Percentiles rank a stretch among this genome's conserved stretches.
Conservation (phyloP, 2,888 invertebrate species). For the Zaprionus lineosus region DNA sequence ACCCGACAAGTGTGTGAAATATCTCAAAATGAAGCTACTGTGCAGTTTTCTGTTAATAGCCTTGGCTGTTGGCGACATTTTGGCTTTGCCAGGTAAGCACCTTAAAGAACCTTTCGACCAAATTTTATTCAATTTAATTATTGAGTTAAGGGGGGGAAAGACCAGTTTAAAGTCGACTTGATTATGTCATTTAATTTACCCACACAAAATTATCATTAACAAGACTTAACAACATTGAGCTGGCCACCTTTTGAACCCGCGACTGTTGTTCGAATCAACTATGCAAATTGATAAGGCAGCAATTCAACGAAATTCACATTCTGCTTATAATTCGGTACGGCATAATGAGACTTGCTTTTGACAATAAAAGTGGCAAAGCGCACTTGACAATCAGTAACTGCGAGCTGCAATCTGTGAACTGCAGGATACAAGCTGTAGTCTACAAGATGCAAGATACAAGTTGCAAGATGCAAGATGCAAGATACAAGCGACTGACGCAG, state of each 20-base stretch:
- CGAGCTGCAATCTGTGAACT: constrained; percentile 19
- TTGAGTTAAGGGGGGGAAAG: too few relatives aligned
- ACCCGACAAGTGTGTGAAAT: constrained; percentile 38
- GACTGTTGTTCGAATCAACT: constrained; percentile 17
- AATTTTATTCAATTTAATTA: too few relatives aligned
- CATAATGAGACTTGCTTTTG: constrained; percentile 52
- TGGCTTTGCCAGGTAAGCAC: constrained; percentile 81
- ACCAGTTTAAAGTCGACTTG: constrained; percentile 15
- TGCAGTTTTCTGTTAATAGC: constrained; percentile 72
- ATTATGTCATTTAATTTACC: background rate
- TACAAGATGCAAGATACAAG: constrained; percentile 43
- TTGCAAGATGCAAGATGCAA: constrained; percentile 26
- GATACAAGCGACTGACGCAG: constrained; percentile 20
- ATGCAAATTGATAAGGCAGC: constrained; percentile 56
- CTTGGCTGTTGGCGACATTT: constrained; percentile 76
- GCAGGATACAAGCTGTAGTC: constrained; percentile 59
- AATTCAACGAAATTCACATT: constrained; percentile 15
- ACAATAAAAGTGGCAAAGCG: constrained; percentile 37
- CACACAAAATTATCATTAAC: background rate
- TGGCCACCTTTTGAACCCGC: constrained; percentile 47
- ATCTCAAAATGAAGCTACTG: constrained; percentile 78
- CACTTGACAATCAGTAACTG: constrained; percentile 64
- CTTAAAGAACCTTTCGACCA: too few relatives aligned
- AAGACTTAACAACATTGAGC: constrained; percentile 33
- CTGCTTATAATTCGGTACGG: constrained; percentile 37